Evolutionary conservation across 2,113 vertebrate genomes (phyloP).

Genomic region (Gavialis gangeticus): DNA sequence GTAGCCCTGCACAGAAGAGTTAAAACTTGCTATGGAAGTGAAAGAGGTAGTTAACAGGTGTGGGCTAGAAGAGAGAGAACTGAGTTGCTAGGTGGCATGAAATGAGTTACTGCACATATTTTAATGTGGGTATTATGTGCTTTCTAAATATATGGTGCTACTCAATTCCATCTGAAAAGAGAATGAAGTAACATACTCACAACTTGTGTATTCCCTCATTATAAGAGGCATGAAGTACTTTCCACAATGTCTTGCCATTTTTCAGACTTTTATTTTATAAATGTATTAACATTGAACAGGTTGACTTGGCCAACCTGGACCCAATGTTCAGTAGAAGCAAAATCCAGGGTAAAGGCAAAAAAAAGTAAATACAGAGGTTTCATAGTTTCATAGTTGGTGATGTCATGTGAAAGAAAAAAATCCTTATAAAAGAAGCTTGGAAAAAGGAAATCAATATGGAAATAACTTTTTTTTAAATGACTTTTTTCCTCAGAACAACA

Average conservation of each 20-base stretch:
- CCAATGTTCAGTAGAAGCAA: background rate
- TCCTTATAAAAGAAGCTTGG: conserved; percentile 1
- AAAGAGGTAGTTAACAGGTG: background rate
- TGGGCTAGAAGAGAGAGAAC: background rate
- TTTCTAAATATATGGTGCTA: background rate
- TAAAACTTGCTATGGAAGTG: background rate
- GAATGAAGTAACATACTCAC: background rate
- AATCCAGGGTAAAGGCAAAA: background rate
- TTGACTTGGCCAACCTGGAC: background rate
- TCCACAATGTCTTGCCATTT: background rate
- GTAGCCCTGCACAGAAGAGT: background rate
- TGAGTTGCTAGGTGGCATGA: fast-evolving
- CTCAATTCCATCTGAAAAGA: background rate
- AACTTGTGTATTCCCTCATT: background rate
- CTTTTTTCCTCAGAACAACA: conserved; percentile 54
- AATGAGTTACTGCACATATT: background rate
- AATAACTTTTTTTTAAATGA: conserved; percentile 23
- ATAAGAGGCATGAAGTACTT: background rate
- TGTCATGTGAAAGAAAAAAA: background rate
- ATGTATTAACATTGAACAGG: background rate
- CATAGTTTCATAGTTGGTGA: background rate
- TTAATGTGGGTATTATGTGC: background rate
- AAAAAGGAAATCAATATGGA: conserved; percentile 5
- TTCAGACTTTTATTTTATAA: background rate
- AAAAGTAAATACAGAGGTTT: background rate